phyloP scores from a whole-genome alignment of 2,113 vertebrate genomes.

The Corydoras sp. region DNA sequence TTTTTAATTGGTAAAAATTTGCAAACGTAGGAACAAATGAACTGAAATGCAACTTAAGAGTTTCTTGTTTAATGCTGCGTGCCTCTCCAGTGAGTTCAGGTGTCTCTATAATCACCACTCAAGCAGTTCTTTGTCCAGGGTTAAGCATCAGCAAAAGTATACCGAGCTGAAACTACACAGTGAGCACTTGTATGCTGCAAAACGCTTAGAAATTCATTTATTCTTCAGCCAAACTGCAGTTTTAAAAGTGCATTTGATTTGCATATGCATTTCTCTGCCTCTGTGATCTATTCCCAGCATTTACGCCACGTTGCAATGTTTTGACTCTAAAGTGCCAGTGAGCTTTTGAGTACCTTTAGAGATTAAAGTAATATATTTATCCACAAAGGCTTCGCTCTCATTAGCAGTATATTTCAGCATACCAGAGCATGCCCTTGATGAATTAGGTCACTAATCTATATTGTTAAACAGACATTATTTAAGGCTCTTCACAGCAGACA shows the following conservation, averaged over 20 bases:
- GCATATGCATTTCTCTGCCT: constrained; percentile 11
- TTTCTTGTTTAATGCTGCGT: constrained; percentile 16
- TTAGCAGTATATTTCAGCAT: constrained; percentile 33
- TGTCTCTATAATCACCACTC: constrained; percentile 44
- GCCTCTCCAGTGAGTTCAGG: constrained; percentile 42
- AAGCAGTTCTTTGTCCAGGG: constrained; percentile 44
- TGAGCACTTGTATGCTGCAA: constrained; percentile 20
- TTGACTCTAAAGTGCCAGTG: not conserved
- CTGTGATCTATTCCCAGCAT: not conserved
- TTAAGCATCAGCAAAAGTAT: constrained; percentile 27
- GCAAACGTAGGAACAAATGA: not conserved
- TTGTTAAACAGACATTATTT: constrained; percentile 51
- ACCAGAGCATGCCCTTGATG: constrained; percentile 27
- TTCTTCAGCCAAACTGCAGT: constrained; percentile 21
- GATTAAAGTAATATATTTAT: not conserved
- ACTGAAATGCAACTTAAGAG: constrained; percentile 6
- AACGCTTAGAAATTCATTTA: constrained; percentile 23
- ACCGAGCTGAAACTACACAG: constrained; percentile 23
- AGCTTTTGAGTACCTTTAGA: not conserved
- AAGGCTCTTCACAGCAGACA: constrained; percentile 53
- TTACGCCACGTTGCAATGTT: not conserved
- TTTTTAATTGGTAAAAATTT: not conserved
- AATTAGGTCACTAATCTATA: constrained; percentile 49
- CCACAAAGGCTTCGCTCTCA: constrained; percentile 12
- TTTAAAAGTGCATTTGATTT: constrained; percentile 5